phyloP scores from a whole-genome alignment of 2,113 vertebrate species.

The Carollia perspicillata region DNA sequence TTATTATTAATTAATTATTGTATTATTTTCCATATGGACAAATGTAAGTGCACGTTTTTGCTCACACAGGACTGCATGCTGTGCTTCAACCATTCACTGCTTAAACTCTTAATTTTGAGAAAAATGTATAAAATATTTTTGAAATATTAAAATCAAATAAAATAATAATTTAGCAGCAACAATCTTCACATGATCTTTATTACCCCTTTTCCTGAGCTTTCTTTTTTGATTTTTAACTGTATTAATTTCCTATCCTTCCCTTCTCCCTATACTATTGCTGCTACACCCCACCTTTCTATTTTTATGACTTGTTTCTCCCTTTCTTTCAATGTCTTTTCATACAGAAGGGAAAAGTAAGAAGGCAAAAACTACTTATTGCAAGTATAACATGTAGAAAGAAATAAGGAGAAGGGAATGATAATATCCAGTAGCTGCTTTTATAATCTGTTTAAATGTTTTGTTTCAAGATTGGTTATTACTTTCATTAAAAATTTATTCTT shows the following conservation, averaged over 20 bases:
- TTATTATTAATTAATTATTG: not conserved
- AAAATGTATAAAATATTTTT: not conserved
- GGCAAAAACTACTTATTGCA: not conserved
- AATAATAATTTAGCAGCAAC: not conserved
- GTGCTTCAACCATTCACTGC: not conserved
- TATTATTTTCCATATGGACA: not conserved
- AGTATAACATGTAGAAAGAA: not conserved
- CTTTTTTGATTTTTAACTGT: not conserved
- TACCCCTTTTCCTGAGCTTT: not conserved
- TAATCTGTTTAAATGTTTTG: not conserved
- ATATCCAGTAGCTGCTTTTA: not conserved
- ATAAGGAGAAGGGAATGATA: not conserved
- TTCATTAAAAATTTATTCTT: not conserved
- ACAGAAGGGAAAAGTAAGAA: not conserved
- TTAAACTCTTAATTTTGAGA: not conserved
- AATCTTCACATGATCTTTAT: not conserved
- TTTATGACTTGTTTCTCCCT: not conserved
- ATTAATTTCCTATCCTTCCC: not conserved
- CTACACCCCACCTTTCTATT: not conserved
- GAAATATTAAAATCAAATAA: not conserved
- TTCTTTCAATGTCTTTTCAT: not conserved
- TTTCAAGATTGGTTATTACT: not conserved
- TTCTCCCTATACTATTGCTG: not conserved
- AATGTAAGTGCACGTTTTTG: not conserved
- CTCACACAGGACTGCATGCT: not conserved